Evolutionary conservation across 2,113 vertebrate genomes (phyloP), one percentile per base, ranked within the genome.

Genomic region (Halcyon malimbica): DNA sequence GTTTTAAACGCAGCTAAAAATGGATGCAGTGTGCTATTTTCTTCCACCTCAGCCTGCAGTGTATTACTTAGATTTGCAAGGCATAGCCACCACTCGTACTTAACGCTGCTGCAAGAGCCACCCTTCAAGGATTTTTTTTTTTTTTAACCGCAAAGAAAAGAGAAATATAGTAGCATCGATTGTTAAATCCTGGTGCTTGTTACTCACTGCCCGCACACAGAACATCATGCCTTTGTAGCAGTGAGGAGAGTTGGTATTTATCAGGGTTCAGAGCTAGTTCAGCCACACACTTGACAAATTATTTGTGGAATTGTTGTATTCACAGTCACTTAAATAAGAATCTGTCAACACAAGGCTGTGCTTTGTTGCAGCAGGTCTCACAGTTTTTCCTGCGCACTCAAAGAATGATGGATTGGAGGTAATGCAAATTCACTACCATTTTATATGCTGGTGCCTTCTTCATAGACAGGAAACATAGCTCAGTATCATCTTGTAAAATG

Each of bases 231-330:
- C 97, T 98, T 98, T 98, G 98, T 97, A 97, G 96, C 95, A 46
- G 96, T 69, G 94, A 97, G 97, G 97, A 98, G 97, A 98, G 97
- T 97, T 97, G 97, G 98, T 98, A 98, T 98, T 98, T 98, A 98
- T 98, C 97, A 97, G 98, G 98, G 99, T 99, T 99, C 99, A 99
- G 98, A 99, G 98, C 98, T 98, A 99, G 99, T 99, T 99, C 99
- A 99, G 98, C 98, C 98, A 98, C 98, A 98, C 98, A 98, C 98
- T 99, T 99, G 99, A 99, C 99, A 99, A 99, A 99, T 99, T 99
- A 99, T 99, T 99, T 99, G 99, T 99, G 99, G 99, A 99, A 99
- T 99, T 99, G 99, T 99, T 99, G 99, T 99, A 99, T 99, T 99
- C 99, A 99, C 98, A 99, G 99, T 99, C 99, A 99, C 99, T 99